phyloP scores from a whole-genome alignment of 2,888 invertebrate genomes.

The Formica aserva region DNA sequence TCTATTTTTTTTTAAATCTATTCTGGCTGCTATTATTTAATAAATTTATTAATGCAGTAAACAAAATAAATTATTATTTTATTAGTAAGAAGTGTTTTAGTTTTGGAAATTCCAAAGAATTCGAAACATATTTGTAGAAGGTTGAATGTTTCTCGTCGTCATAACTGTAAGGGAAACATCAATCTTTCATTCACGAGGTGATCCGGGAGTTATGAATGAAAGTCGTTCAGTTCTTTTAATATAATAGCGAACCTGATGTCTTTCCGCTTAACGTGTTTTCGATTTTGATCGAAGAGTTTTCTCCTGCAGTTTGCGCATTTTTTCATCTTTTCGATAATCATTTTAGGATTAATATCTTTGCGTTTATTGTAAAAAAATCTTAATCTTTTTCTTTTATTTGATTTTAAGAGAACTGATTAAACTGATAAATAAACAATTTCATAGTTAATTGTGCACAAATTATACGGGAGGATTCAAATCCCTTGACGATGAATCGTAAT shows the following conservation, averaged over 20 bases:
- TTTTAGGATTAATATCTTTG: not conserved
- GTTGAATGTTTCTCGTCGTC: slow-evolving; percentile 48
- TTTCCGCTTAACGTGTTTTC: slow-evolving; percentile 77
- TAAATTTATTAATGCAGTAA: slow-evolving; percentile 36
- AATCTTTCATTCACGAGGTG: slow-evolving; percentile 79
- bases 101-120: slow-evolving; percentile 44
- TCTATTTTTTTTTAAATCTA: not conserved
- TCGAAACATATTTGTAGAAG: slow-evolving; percentile 58
- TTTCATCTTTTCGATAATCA: not conserved
- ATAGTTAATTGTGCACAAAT: not conserved
- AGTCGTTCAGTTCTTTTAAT: slow-evolving; percentile 72
- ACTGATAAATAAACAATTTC: not conserved
- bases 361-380: not conserved
- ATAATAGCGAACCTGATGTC: slow-evolving; percentile 67
- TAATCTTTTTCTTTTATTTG: not conserved
- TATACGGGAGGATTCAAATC: slow-evolving; percentile 17
- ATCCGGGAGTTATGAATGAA: slow-evolving; percentile 79
- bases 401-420: not conserved
- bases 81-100: slow-evolving; percentile 18
- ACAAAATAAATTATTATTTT: slow-evolving; percentile 64
- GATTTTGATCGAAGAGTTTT: slow-evolving; percentile 80
- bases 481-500: slow-evolving; percentile 5
- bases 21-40: not conserved
- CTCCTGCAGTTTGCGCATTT: not conserved
- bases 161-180: slow-evolving; percentile 70